Percentiles rank a stretch among this genome's conserved stretches.
Conservation (phyloP, 2,888 invertebrate species). For the Acleris holmiana region DNA sequence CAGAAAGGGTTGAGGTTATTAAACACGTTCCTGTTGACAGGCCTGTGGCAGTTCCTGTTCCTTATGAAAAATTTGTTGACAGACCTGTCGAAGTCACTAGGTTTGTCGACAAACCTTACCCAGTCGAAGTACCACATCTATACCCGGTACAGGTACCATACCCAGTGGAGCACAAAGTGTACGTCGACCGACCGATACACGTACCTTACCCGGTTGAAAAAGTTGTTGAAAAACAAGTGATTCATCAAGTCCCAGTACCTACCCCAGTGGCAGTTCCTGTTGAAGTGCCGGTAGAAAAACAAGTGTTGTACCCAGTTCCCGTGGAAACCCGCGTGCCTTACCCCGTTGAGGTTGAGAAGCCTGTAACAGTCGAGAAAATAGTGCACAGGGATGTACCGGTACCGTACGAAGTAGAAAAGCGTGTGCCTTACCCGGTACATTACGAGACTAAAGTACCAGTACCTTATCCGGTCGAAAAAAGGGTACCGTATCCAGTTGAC, state of each 20-base stretch:
- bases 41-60: slow-evolving; percentile 71
- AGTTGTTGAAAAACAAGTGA: slow-evolving; percentile 77
- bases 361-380: slow-evolving; percentile 62
- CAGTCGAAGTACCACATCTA: slow-evolving; percentile 76
- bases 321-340: slow-evolving; percentile 73
- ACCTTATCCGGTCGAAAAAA: slow-evolving; percentile 75
- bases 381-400: slow-evolving; percentile 76
- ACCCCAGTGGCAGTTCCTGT: slow-evolving; percentile 73
- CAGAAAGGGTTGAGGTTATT: slow-evolving; percentile 66
- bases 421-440: slow-evolving; percentile 73
- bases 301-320: slow-evolving; percentile 65
- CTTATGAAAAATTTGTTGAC: slow-evolving; percentile 81
- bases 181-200: slow-evolving; percentile 78
- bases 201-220: slow-evolving; percentile 80
- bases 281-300: slow-evolving; percentile 66
- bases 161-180: slow-evolving; percentile 79
- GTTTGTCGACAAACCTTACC: slow-evolving; percentile 85
- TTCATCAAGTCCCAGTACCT: slow-evolving; percentile 70
- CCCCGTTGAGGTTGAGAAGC: slow-evolving; percentile 74
- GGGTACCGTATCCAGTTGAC: slow-evolving; percentile 71
- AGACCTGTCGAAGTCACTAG: slow-evolving; percentile 80
- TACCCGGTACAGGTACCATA: slow-evolving; percentile 70
- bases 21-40: slow-evolving; percentile 71
- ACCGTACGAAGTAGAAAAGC: slow-evolving; percentile 81
- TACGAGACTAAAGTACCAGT: slow-evolving; percentile 77